phyloP scores from a whole-genome alignment of 2,113 vertebrate species.

The Asarcornis scutulata region DNA sequence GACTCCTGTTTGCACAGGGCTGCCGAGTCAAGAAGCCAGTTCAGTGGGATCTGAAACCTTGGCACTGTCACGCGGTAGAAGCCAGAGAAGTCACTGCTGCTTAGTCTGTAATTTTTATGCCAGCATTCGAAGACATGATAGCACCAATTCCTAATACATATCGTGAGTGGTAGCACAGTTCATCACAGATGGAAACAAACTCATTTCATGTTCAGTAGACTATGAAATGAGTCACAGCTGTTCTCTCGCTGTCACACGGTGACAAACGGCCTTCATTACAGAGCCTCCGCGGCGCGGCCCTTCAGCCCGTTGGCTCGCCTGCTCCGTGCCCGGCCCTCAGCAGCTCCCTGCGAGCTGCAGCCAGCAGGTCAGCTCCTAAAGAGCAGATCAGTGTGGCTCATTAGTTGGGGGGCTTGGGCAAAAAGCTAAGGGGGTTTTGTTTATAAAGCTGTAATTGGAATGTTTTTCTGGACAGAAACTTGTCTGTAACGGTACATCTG shows the following conservation, averaged over 20 bases:
- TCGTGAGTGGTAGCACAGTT: neutral
- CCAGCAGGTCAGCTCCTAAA: neutral
- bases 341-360: neutral
- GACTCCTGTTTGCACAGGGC: neutral
- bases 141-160: neutral
- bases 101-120: slow-evolving; percentile 28
- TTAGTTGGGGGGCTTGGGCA: neutral
- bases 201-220: slow-evolving; percentile 48
- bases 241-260: neutral
- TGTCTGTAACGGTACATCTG: neutral
- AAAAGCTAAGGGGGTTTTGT: neutral
- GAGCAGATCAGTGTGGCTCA: neutral
- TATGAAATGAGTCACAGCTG: slow-evolving; percentile 42
- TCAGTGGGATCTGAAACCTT: neutral
- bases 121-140: neutral
- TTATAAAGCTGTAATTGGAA: neutral
- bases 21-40: neutral
- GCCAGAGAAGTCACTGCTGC: neutral
- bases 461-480: neutral
- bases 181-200: slow-evolving; percentile 38
- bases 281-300: neutral
- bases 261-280: neutral
- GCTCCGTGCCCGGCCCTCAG: rapidly evolving
- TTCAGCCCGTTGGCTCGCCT: neutral
- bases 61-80: neutral